Percentiles rank a stretch among this genome's conserved stretches.
These are phyloP conservation scores for zebrafish (Danio rerio) DNA, from an alignment of 2,113 vertebrate genomes.

Conservation along the genomic window GRCz12tu NC_133184.1:24168501-24169000, in stretches of 20 bases:
- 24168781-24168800: slow-evolving; percentile 26
- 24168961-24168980: slow-evolving; percentile 1
- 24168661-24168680: not conserved
- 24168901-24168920: slow-evolving; percentile 54
- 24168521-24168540: too few relatives aligned
- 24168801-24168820: not conserved
- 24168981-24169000: slow-evolving; percentile 6
- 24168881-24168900: not conserved
- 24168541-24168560: too few relatives aligned
- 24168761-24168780: slow-evolving; percentile 29
- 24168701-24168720: not conserved
- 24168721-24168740: not conserved
- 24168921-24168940: slow-evolving; percentile 26
- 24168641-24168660: not conserved
- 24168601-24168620: too few relatives aligned
- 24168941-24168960: slow-evolving; percentile 5
- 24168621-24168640: not conserved
- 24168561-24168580: too few relatives aligned
- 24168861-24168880: not conserved
- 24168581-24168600: too few relatives aligned
- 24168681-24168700: slow-evolving; percentile 5
- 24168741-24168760: slow-evolving; percentile 26
- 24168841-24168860: slow-evolving; percentile 33
- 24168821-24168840: slow-evolving; percentile 10
- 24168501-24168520: too few relatives aligned